phyloP scores from a whole-genome alignment of 1,140 invertebrate species.

The Sycobia sp. region DNA sequence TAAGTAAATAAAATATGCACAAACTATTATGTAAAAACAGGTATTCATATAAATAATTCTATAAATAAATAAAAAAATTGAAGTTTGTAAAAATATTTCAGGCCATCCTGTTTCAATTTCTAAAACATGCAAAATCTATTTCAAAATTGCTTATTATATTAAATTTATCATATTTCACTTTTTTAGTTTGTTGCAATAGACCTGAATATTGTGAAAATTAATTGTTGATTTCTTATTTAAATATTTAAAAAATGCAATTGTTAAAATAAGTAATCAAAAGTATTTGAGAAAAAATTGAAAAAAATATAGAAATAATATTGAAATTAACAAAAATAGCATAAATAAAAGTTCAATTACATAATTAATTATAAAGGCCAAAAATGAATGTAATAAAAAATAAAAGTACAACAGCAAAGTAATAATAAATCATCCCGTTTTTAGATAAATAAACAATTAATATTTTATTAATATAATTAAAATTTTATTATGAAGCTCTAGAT shows the following conservation, averaged over 20 bases:
- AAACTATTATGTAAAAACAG: slow-evolving; percentile 21
- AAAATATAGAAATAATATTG: not conserved
- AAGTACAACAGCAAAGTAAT: slow-evolving; percentile 4
- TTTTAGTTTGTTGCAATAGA: not conserved
- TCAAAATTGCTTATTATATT: not conserved
- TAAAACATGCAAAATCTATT: not conserved
- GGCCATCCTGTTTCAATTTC: not conserved
- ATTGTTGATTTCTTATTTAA: not conserved
- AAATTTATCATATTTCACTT: not conserved
- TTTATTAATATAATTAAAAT: too few species aligned
- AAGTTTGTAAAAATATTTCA: not conserved
- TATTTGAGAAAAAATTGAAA: not conserved
- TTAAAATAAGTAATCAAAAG: too few species aligned
- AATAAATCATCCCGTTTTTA: too few species aligned
- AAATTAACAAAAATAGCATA: not conserved
- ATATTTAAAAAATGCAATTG: too few species aligned
- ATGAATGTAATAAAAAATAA: slow-evolving; percentile 9
- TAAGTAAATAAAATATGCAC: slow-evolving; percentile 31
- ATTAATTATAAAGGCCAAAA: not conserved
- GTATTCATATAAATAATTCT: slow-evolving; percentile 33
- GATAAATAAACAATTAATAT: too few species aligned
- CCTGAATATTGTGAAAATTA: not conserved
- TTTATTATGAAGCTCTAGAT: too few species aligned
- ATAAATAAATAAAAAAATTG: slow-evolving; percentile 18
- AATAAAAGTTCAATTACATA: not conserved